Conservation (phyloP, 2,797 vertebrate genomes). For the Loris lydekkerianus region DNA sequence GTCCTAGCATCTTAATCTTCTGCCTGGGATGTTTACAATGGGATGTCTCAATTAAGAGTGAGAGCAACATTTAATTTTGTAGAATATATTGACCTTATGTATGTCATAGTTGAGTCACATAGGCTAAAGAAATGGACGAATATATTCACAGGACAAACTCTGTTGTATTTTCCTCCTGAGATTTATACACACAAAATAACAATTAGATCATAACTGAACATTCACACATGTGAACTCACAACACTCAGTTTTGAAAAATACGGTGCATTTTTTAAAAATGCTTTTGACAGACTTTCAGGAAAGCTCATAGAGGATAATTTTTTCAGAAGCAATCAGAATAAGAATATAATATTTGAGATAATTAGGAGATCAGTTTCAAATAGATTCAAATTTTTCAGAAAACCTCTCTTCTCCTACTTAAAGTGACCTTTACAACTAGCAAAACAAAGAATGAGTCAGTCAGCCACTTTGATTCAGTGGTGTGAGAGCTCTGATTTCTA, state of each 20-base stretch:
- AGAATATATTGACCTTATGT: neutral
- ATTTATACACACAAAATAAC: neutral
- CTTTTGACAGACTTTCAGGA: neutral
- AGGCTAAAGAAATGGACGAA: neutral
- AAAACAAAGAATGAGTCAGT: neutral
- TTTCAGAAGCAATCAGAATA: conserved; percentile 49
- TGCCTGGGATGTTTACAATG: neutral
- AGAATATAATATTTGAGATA: conserved; percentile 43
- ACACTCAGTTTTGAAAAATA: conserved; percentile 1
- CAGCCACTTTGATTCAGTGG: conserved; percentile 14
- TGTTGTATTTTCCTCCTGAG: too few relatives aligned
- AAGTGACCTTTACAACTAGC: conserved; percentile 16
- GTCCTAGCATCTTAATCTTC: neutral
- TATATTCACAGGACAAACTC: neutral
- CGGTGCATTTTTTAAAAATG: neutral
- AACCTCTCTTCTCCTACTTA: conserved; percentile 15
- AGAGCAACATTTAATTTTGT: neutral
- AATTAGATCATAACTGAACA: neutral
- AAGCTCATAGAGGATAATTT: neutral
- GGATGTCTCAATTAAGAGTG: neutral
- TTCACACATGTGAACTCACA: neutral
- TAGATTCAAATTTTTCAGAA: conserved; percentile 5
- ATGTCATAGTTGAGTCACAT: neutral
- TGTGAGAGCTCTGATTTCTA: conserved; percentile 42
- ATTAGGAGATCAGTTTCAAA: conserved; percentile 38